A percentile compares a stretch with the other conserved stretches of the same genome.
Conservation (phyloP, 1,140 invertebrate species). For the Psilanteris sp. region DNA sequence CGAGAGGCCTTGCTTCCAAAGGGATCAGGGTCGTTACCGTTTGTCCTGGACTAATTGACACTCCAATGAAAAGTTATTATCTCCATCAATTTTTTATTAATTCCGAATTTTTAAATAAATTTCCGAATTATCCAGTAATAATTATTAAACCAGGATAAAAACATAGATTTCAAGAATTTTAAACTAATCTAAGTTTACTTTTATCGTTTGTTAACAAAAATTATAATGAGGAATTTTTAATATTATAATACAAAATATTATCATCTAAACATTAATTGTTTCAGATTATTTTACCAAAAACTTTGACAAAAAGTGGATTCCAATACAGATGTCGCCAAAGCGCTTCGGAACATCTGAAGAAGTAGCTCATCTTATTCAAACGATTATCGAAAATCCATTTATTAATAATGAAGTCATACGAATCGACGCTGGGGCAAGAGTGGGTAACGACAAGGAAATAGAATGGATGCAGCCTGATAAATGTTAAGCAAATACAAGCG, state of each 20-base stretch:
- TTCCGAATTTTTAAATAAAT: too few species aligned
- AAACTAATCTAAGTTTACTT: too few species aligned
- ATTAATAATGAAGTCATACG: conserved; percentile 61
- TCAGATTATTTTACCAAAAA: conserved; percentile 1
- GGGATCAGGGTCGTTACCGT: conserved; percentile 63
- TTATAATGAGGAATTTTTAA: too few species aligned
- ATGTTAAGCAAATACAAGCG: too few species aligned
- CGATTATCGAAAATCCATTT: conserved; percentile 57
- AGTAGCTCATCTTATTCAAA: conserved; percentile 31
- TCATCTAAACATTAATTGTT: conserved; percentile 1
- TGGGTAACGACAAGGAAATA: conserved; percentile 38
- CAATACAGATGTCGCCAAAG: conserved; percentile 30
- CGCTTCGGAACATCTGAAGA: conserved; percentile 33
- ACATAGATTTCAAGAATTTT: too few species aligned
- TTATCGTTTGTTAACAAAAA: too few species aligned
- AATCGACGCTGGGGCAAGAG: conserved; percentile 51
- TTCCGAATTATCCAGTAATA: too few species aligned
- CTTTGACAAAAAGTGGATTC: not conserved
- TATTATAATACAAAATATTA: too few species aligned
- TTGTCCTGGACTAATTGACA: conserved; percentile 57
- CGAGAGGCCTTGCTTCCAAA: conserved; percentile 50
- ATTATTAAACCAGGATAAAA: too few species aligned
- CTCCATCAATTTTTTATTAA: too few species aligned
- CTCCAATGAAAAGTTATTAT: conserved; percentile 63
- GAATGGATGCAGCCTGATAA: conserved; percentile 7